Base-by-base conservation (phyloP, 2,888 invertebrate species). In the Liopterus haemorrhoidalis region DNA sequence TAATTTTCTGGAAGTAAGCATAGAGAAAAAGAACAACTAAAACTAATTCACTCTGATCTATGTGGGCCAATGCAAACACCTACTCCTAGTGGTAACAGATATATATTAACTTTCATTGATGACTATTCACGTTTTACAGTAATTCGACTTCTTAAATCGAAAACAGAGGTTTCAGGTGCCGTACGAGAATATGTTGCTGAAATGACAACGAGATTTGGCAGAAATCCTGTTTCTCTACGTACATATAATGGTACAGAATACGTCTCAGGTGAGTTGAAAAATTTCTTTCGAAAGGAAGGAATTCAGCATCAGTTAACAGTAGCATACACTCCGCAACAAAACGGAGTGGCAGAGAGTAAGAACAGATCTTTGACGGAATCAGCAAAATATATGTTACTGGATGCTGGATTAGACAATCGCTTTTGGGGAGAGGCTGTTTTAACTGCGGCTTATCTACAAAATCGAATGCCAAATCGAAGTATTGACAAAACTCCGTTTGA, bases 61-160 rank as follows among this genome's bases (percentile, higher is more conserved):
- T 61, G 61, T 45, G 63, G 62, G 27, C 58, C 61, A 11, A 59
- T 63, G 61, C 56, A 61, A 40, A 46, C 41, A 2, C 5, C 25
- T 3, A 64, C 64, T 1, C 41, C 54, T 5, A 59, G 59, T 4
- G 59, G 59, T 9, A 51, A 53, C 1, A 59, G 49, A 39, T 65
- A 65, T 52, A 61, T 63, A 39, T 43, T 63, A 8, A 58, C 59
- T 2, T 61, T 66, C 35, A 57, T 60, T 27, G 66, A 67, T 56
- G 61, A 63, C 46, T 50, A 37, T 3, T 30, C 30, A 3, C 19
- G 37, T 9, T 30, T 36, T 11, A 36, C 43, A 5, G 18, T 43
- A 52, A 56, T 60, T 19, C 60, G 60, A 49, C 57, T 62, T 48
- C 38, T 64, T 12, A 59, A 63, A 36, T 49, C 51, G 19, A 65